Base-by-base conservation (phyloP, 2,888 invertebrate species). In the Meloe dianella region DNA sequence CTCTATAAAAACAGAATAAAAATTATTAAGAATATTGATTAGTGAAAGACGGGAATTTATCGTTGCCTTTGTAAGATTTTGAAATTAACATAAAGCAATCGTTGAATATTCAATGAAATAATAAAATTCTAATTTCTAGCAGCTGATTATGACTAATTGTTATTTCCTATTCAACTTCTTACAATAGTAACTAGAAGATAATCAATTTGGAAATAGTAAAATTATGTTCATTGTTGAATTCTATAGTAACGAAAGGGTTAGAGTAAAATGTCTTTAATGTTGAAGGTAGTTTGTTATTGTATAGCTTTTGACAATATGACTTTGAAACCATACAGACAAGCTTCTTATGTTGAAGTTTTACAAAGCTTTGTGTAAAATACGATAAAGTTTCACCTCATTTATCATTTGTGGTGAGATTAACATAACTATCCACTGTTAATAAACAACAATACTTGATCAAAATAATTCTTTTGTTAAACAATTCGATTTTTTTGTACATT, bases 131-230 rank as follows among this genome's bases (percentile, higher is more conserved):
- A 41, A 24, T 22, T 4, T 51, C 5, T 10, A 51, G 24, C 12
- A 51, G 22, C 4, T 22, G 51, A 51, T 51, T 51, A 51, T 4
- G 20, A 22, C 9, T 51, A 51, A 51, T 12, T 24, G 51, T 4
- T 22, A 51, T 4, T 12, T 12, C 6, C 12, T 51, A 51, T 22
- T 22, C 51, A 51, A 14, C 12, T 22, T 51, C 51, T 41, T 22
- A 51, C 51, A 51, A 51, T 51, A 12, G 12, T 51, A 10, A 51
- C 51, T 51, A 51, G 51, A 51, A 22, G 9, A 24, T 51, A 51
- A 51, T 51, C 51, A 51, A 51, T 51, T 51, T 51, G 12, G 51
- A 22, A 51, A 3, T 12, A 51, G 51, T 51, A 10, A 51, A 51
- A 51, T 51, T 22, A 22, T 51, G 14, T 51, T 51, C 22, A 51